Evolutionary conservation across 2,113 vertebrate species (phyloP), one percentile per base, ranked within the genome.

Genomic region (Macaca fascicularis): DNA sequence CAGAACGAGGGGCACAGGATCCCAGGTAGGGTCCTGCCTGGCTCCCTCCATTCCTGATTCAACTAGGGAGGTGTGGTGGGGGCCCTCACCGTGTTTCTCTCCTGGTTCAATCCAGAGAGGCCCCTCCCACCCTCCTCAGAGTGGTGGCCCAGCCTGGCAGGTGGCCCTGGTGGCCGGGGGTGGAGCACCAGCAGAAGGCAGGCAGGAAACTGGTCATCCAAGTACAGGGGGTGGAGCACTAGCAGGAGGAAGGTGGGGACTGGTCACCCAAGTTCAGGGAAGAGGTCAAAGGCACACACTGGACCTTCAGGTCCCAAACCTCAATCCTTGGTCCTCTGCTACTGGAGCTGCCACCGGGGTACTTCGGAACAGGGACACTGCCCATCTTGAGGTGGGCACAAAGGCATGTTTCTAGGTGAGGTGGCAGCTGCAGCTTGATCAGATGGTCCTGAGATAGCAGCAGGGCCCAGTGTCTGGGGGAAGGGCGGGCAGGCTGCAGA

Each of bases 81-180:
- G 50, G 40, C 20, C 22, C 20, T 72, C 16, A 0, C 20, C 9
- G 1, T 4, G 27, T 27, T 38, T 27, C 45, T 27, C 11, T 14
- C 0, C 0, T 0, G 45, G 52, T 6, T 64, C 70, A 52, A 10
- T 25, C 27, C 79, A 10, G n/a, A 48, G 48, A 72, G 67, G 59
- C 45, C 59, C 27, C 17, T 12, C 6, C 55, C 9, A 0, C 3
- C 75, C 5, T 72, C 14, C 0, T 2, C 27, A 22, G 35, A 14
- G 48, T 3, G 6, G 5, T 0, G 3, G 76, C 88, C 90, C 78
- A 27, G 7, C 35, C 32, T 35, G 32, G 64, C 16, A 43, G 48
- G 48, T 50, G 48, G 48, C 48, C 48, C 48, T 13, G 48, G 86
- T 0, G 35, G n/a, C 48, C 12, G 12, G 27, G 38, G 17, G 14